phyloP scores from a whole-genome alignment of 37 sponge, comb jelly and placozoan species.

The Eunapius fragilis region DNA sequence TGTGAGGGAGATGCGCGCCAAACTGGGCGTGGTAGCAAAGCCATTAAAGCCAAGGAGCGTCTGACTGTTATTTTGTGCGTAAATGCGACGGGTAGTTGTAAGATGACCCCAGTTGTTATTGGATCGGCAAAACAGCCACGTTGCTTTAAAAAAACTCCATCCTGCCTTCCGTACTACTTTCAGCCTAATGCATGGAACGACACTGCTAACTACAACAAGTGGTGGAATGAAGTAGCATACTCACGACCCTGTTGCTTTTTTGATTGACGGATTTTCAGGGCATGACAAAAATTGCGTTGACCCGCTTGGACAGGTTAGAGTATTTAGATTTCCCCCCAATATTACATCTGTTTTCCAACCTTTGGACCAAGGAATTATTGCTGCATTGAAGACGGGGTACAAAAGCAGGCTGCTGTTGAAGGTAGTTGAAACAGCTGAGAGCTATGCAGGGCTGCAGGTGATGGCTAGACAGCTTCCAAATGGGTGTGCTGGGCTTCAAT shows the following conservation, averaged over 20 bases:
- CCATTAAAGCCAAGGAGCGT: too few relatives aligned
- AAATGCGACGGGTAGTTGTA: neutral
- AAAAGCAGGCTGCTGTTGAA: neutral
- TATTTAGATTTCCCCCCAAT: constrained; percentile 46
- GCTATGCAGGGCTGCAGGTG: neutral
- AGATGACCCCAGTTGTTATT: neutral
- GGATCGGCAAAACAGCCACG: neutral
- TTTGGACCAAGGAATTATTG: constrained; percentile 61
- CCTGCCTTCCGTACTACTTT: neutral
- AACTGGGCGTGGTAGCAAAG: too few relatives aligned
- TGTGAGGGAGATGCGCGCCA: too few relatives aligned
- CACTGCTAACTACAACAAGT: neutral
- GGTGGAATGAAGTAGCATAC: neutral
- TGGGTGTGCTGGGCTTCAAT: neutral
- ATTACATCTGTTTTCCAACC: constrained; percentile 57
- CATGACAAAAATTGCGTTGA: neutral
- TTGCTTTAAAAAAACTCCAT: neutral
- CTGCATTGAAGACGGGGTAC: constrained; percentile 47
- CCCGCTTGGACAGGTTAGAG: neutral
- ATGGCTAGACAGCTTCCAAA: neutral
- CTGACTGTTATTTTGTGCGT: too few relatives aligned
- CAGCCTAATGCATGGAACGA: neutral
- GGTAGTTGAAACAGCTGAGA: neutral
- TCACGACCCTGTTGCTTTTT: neutral
- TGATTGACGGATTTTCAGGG: neutral